Evolutionary conservation across 2,797 vertebrate species (phyloP).

Genomic region (Cirrhinus molitorella): DNA sequence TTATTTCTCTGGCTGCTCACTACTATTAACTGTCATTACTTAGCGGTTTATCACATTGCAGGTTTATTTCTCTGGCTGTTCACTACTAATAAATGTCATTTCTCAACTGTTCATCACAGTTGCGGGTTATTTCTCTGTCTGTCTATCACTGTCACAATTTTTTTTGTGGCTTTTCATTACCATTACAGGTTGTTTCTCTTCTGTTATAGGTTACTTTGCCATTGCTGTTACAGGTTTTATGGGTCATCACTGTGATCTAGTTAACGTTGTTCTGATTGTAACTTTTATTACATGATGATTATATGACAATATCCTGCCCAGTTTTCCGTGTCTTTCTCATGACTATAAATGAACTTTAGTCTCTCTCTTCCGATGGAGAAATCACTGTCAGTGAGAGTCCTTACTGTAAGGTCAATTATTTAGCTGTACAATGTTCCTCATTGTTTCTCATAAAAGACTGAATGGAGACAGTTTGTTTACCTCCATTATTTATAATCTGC

Average conservation of each 20-base stretch:
- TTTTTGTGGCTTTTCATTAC: background rate
- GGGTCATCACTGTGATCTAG: background rate
- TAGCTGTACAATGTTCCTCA: background rate
- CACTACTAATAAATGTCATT: background rate
- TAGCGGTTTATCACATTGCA: too few relatives aligned
- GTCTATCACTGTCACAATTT: background rate
- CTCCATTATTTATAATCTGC: background rate
- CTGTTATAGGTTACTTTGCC: background rate
- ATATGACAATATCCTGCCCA: background rate
- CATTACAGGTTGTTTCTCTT: background rate
- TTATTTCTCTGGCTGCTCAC: too few relatives aligned
- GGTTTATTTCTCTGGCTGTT: background rate
- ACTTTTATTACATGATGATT: background rate
- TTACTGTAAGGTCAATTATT: background rate
- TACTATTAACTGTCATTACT: too few relatives aligned
- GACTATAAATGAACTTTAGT: background rate
- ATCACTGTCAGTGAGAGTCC: background rate
- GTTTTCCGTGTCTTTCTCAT: background rate
- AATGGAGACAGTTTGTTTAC: conserved; percentile 1
- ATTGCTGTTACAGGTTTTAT: background rate
- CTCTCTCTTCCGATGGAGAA: background rate
- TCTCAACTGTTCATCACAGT: background rate
- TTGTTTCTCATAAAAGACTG: background rate
- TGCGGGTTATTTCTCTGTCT: background rate
- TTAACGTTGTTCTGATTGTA: background rate